phyloP scores from a whole-genome alignment of 2,797 vertebrate species.

The Cossypha heuglini region DNA sequence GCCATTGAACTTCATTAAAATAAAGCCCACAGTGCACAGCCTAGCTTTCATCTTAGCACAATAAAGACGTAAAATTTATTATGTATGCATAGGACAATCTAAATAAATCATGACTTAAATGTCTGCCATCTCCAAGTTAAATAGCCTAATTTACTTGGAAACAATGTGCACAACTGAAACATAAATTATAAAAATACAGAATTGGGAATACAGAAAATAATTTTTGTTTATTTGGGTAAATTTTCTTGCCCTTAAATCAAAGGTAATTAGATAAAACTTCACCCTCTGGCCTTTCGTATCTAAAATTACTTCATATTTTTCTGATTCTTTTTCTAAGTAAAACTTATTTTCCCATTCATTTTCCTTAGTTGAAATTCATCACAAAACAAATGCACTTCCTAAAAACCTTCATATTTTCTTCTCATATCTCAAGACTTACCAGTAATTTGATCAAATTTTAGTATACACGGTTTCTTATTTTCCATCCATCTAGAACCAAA shows the following conservation, averaged over 20 bases:
- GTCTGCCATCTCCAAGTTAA: conserved; percentile 24
- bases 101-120: conserved; percentile 48
- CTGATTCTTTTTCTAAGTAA: neutral
- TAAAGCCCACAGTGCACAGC: neutral
- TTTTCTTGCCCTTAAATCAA: conserved; percentile 1
- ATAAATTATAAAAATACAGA: neutral
- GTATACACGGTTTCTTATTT: neutral
- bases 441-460: neutral
- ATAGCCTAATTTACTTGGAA: conserved; percentile 44
- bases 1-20: neutral
- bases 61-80: conserved; percentile 27
- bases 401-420: neutral
- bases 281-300: neutral
- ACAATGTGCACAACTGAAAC: conserved; percentile 29
- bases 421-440: neutral
- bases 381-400: neutral
- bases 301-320: neutral
- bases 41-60: neutral
- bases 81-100: conserved; percentile 25
- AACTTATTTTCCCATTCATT: neutral
- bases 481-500: neutral
- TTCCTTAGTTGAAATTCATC: neutral
- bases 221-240: conserved; percentile 18
- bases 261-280: conserved; percentile 3
- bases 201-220: neutral